Evolutionary conservation across 1,140 invertebrate genomes (phyloP), one percentile per base, ranked within the genome.

Genomic region (Drosophila arawakana): DNA sequence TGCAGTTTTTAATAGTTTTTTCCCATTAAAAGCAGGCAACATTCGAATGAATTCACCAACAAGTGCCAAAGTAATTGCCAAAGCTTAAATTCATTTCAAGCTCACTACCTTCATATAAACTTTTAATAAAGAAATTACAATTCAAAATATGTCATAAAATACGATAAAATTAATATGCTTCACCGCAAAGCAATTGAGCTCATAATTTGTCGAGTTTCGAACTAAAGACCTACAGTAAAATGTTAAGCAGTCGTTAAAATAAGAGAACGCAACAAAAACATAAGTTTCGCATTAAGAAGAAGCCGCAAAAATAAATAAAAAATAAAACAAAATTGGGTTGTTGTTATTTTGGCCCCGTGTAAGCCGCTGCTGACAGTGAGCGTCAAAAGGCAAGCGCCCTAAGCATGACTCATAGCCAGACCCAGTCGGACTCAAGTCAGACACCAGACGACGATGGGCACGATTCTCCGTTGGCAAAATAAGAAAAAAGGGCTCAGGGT

Each of bases 271-370:
- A 73, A 60, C 46, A 70, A 46, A 72, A 81, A 88, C 83, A 88
- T 57, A 70, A 80, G 73, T 68, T 77, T 86, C 79, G 72, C 83
- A 88, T 86, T 88, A 79, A 59, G 67, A 63, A 80, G 76, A 80
- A 74, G 74, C 70, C 70, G 55, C 47, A 61, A 74, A 52, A 52
- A 30, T 2, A 43, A 46, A 63, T 37, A 50, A 37, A 34, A 39
- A 50, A 74, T 13, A 49, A 49, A 44, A 67, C 30, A 59, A 70
- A 76, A 76, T 75, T 78, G 76, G 76, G 73, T 76, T 73, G 70
- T 39, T 18, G 46, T 41, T 30, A 30, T 30, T 54, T 49, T 30
- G 57, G 13, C 37, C 41, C 25, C 9, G n/a, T 65, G 55, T 59
- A 61, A 67, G 54, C 35, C 65, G 58, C 68, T 60, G 70, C 70